Evolutionary conservation across 2,113 vertebrate genomes (phyloP), one percentile per base, ranked within the genome.

Genomic region (Platysteira castanea): DNA sequence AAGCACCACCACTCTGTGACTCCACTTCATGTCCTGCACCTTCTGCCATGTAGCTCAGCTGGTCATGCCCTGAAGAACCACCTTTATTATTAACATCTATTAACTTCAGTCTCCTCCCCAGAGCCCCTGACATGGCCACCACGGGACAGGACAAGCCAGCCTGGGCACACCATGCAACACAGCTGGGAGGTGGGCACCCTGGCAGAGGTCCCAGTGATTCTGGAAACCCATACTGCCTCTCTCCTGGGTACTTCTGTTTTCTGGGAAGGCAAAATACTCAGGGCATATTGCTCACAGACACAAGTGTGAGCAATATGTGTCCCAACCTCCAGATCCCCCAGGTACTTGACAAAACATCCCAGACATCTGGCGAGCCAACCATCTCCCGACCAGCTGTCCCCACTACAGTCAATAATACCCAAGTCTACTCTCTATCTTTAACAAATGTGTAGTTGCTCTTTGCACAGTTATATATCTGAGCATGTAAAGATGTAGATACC

Each of bases 181-280:
- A 44, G 26, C 30, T 74, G 60, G 47, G 35, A 33, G 13, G 11
- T 2, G 26, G 21, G 8, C 15, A 9, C 9, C 16, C 26, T 1
- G 1, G 52, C n/a, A 73, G 59, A 83, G n/a, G 5, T 50, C 37
- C 39, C 61, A 44, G 57, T 6, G 6, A 20, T 6, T 50, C 56
- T 54, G n/a, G 31, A 87, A 76, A 54, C 3, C 27, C 5, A 0
- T 2, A 20, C 10, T 6, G 19, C 2, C 33, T 23, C 41, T 35
- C 11, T 56, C 31, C 74, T 17, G 17, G 22, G 17, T 22, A 24
- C 33, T 81, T 69, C 19, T 49, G 9, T 37, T 53, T 74, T 37
- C 73, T 44, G 42, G 7, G 33, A 67, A 47, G 15, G 15, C 5
- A 4, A 87, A 52, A 13, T 37, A 31, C 4, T 2, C 1, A 0